phyloP scores from a whole-genome alignment of 2,113 vertebrate species.

The Mixornis gularis region DNA sequence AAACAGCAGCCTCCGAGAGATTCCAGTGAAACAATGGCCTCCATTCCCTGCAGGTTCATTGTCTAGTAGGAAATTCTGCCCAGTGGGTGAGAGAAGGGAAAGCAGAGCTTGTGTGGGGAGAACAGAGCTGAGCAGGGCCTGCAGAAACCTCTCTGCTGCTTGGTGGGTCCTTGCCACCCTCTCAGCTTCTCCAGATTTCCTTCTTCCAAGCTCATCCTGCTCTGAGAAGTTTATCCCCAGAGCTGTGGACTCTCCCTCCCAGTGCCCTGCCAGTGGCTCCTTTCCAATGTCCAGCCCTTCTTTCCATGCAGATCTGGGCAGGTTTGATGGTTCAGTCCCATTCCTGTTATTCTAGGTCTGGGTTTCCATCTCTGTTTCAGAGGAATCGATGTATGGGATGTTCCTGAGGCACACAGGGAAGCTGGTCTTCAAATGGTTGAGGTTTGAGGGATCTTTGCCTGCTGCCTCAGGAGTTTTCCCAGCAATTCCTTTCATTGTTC shows the following conservation, averaged over 20 bases:
- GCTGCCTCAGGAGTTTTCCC: not conserved
- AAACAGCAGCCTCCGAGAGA: not conserved
- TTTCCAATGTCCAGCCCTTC: not conserved
- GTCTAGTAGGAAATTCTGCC: not conserved
- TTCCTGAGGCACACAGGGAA: not conserved
- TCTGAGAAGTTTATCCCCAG: not conserved
- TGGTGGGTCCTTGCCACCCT: not conserved
- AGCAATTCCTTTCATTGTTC: not conserved
- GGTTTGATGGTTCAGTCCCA: not conserved
- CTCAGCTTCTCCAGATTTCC: not conserved
- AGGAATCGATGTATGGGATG: accelerated
- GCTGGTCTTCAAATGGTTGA: not conserved
- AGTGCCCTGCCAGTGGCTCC: not conserved
- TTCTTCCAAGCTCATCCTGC: not conserved
- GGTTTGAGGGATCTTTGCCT: not conserved
- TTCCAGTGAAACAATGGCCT: not conserved
- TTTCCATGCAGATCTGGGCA: not conserved
- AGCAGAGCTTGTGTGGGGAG: not conserved
- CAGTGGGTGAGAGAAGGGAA: not conserved
- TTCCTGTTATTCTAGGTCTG: not conserved
- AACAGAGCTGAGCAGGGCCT: not conserved
- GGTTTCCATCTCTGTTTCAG: not conserved
- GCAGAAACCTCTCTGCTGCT: not conserved
- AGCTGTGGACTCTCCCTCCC: not conserved
- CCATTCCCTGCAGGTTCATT: not conserved